phyloP scores from a whole-genome alignment of 2,888 invertebrate species.

The Thecophora atra region DNA sequence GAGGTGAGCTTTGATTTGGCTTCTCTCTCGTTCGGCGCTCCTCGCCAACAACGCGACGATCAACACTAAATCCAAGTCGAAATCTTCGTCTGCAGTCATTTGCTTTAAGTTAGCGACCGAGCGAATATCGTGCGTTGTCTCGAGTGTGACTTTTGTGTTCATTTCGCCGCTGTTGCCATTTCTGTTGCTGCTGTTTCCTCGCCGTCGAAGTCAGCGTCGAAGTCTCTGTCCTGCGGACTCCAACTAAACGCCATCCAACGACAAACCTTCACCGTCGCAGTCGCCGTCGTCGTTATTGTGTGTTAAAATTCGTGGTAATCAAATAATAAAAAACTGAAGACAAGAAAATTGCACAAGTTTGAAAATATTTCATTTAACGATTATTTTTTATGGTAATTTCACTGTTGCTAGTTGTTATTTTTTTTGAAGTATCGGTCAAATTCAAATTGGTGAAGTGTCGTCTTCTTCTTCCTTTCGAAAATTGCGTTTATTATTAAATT shows the following conservation, averaged over 20 bases:
- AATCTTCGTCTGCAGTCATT: slow-evolving; percentile 67
- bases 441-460: no score
- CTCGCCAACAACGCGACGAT: slow-evolving; percentile 38
- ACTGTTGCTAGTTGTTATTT: not conserved
- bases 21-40: slow-evolving; percentile 1
- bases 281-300: not conserved
- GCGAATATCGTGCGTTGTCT: slow-evolving; percentile 60
- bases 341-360: not conserved
- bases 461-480: no score
- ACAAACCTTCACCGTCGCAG: no score
- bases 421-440: no score
- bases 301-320: not conserved
- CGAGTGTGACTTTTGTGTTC: slow-evolving; percentile 47
- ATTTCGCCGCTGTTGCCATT: not conserved
- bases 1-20: slow-evolving; percentile 17
- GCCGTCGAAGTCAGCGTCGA: not conserved
- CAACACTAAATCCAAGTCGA: slow-evolving; percentile 61
- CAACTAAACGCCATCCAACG: no score
- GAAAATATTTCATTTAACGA: no score
- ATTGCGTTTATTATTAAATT: no score
- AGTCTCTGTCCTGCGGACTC: no score
- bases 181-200: slow-evolving; percentile 33
- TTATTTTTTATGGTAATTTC: not conserved
- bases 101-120: slow-evolving; percentile 66
- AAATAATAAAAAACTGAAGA: slow-evolving; percentile 20